Evolutionary conservation across 2,113 vertebrate genomes (phyloP).

Genomic region (Tupaia tana): DNA sequence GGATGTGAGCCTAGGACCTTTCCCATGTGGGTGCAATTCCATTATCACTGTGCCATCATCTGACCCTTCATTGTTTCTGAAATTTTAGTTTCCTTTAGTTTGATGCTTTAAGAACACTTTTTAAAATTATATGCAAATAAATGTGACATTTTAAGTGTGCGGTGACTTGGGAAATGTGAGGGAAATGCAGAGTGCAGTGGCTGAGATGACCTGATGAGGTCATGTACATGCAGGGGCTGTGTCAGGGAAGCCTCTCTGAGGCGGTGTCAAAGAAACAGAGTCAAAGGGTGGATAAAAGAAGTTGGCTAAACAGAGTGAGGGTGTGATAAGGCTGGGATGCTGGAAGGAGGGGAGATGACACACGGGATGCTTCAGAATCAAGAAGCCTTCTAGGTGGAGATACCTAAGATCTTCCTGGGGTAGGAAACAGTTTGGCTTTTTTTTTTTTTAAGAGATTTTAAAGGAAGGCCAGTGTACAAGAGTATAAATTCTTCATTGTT

Average conservation of each 20-base stretch:
- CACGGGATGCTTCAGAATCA: neutral
- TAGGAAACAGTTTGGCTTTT: too few species aligned
- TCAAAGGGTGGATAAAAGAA: fast-evolving
- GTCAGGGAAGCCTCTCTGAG: neutral
- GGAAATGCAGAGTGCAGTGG: neutral
- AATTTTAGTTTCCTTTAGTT: neutral
- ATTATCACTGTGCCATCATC: too few species aligned
- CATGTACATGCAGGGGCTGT: fast-evolving
- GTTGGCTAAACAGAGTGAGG: neutral
- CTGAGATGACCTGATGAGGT: neutral
- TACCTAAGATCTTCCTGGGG: neutral
- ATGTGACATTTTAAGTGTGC: neutral
- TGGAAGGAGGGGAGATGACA: fast-evolving
- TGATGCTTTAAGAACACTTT: neutral
- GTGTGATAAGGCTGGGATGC: fast-evolving
- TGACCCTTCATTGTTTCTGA: neutral
- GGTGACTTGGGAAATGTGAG: neutral
- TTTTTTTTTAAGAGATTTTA: neutral
- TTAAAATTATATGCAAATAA: neutral
- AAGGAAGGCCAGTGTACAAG: neutral
- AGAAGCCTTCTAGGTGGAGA: neutral
- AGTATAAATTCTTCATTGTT: too few species aligned
- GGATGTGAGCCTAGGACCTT: too few species aligned
- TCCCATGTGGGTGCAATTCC: too few species aligned
- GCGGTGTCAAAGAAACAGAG: neutral